Base-by-base conservation (phyloP, 2,888 invertebrate genomes). In the Thymelicus sylvestris region DNA sequence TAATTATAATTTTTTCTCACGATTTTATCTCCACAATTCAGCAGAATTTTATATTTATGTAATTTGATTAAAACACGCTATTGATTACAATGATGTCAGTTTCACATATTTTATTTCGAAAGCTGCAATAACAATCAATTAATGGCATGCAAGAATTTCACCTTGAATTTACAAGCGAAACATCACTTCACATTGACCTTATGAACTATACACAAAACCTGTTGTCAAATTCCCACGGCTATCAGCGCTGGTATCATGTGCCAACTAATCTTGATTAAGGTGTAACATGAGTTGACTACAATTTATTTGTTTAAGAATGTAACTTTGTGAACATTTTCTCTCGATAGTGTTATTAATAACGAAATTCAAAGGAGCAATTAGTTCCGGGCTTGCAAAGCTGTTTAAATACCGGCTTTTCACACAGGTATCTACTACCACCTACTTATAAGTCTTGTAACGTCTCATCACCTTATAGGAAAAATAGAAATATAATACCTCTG, bases 141-240 rank as follows among this genome's bases (percentile, higher is more conserved):
- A 60, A 44, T 65, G 41, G 59, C 70, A 70, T 70, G 70, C 66
- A 15, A 50, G 8, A 65, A 59, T 71, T 66, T 61, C 61, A 71
- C 70, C 70, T 71, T 71, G 70, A 71, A 47, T 66, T 65, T 70
- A 65, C 48, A 70, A 70, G 64, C 65, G 64, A 66, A 71, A 66
- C 66, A 71, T 71, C 52, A 61, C 61, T 50, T 84, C 80, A 79
- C 82, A 84, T 83, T 82, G 84, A 85, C 82, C 85, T 83, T 83
- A 81, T 81, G 80, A 73, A 73, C 75, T 78, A 69, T 77, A 71
- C 72, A 74, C 74, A 78, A 76, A 77, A 74, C 67, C 70, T 75
- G 77, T 76, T 75, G 71, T 19, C 50, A 59, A 63, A 62, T 74
- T 79, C 78, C 72, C 79, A 78, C 78, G 78, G 65, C 68, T 72